Conservation (phyloP, 2,888 invertebrate species). For the Eupithecia centaureata region DNA sequence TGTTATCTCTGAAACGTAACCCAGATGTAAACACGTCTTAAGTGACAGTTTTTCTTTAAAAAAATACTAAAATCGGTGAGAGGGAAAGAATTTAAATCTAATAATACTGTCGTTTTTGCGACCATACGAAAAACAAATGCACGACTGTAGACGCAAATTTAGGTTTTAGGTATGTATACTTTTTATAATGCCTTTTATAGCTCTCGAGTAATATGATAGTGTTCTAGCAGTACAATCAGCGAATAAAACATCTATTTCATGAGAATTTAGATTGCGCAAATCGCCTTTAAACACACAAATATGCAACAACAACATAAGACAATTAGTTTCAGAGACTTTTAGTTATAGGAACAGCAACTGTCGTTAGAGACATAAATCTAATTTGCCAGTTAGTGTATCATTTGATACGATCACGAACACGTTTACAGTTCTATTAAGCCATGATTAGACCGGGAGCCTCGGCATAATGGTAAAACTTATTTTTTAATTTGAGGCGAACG, state of each 20-base stretch:
- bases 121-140: background rate
- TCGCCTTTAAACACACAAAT: conserved; percentile 15
- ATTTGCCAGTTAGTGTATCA: conserved; percentile 25
- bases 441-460: conserved; percentile 41
- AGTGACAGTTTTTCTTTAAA: too few species aligned
- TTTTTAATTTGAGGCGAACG: background rate
- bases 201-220: background rate
- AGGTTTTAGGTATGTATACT: too few species aligned
- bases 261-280: conserved; percentile 13
- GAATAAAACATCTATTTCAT: background rate
- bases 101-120: background rate
- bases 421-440: conserved; percentile 44
- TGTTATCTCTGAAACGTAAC: too few species aligned
- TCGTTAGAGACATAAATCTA: conserved; percentile 24
- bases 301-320: conserved; percentile 15
- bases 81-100: background rate
- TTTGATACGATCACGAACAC: conserved; percentile 24
- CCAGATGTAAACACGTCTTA: too few species aligned
- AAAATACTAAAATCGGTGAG: too few species aligned
- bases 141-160: background rate
- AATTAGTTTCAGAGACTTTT: conserved; percentile 8
- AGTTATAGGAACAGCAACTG: conserved; percentile 10
- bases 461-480: conserved; percentile 14
- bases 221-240: background rate
- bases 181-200: background rate